Evolutionary conservation across 2,888 invertebrate species (phyloP).

Genomic region (Pristionchus japonicus): DNA sequence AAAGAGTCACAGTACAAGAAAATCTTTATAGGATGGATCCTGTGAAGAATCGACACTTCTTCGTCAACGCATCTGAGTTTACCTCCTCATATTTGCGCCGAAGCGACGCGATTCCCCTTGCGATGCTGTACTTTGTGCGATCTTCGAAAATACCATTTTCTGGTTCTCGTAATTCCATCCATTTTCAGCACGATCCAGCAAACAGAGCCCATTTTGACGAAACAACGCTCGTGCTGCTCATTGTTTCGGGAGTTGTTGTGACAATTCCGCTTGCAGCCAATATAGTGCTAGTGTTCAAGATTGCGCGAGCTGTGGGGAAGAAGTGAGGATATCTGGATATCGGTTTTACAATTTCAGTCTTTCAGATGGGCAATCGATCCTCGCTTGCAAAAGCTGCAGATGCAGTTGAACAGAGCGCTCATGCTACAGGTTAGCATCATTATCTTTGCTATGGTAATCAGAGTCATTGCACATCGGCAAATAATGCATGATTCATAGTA

Average conservation of each 20-base stretch:
- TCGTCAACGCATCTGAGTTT: neutral
- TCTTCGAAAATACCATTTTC: neutral
- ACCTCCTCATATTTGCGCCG: neutral
- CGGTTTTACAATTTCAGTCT: neutral
- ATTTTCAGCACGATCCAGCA: neutral
- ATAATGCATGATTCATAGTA: too few species aligned
- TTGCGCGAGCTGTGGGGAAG: neutral
- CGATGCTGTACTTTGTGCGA: neutral
- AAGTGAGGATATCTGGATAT: neutral
- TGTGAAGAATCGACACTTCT: neutral
- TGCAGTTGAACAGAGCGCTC: neutral
- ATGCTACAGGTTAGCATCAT: neutral
- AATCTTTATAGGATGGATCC: neutral
- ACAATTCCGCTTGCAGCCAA: neutral
- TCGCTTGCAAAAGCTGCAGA: neutral
- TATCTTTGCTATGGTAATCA: too few species aligned
- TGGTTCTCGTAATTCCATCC: neutral
- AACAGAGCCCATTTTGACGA: neutral
- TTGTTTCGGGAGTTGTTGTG: neutral
- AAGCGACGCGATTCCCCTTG: neutral
- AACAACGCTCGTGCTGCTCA: neutral
- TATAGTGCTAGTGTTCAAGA: neutral
- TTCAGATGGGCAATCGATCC: neutral
- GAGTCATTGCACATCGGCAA: too few species aligned
- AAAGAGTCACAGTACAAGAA: neutral